These are phyloP conservation scores for Cheumatopsyche charites DNA, from an alignment of 1,140 invertebrate genomes.

Conservation along the genomic window DNA sequence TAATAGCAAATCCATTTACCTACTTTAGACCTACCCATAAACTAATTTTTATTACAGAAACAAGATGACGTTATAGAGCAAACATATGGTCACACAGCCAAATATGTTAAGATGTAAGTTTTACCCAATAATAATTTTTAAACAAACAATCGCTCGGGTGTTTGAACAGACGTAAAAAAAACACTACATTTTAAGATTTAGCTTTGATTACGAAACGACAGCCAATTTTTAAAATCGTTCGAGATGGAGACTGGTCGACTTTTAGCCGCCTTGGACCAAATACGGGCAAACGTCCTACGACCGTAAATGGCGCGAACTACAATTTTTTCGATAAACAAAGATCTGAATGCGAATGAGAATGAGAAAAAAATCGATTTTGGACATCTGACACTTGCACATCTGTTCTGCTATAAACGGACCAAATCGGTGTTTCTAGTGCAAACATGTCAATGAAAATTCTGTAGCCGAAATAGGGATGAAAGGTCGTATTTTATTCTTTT, in stretches of 20 bases:
- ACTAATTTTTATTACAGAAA: no score
- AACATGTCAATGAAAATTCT: no score
- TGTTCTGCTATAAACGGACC: no score
- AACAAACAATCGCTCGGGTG: neutral
- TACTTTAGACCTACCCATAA: no score
- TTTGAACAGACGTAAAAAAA: neutral
- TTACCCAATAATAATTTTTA: neutral
- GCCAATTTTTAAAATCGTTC: neutral
- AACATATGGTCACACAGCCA: no score
- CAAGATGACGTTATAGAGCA: no score
- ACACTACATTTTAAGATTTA: neutral
- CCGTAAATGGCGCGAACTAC: conserved; percentile 24
- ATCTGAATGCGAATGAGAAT: no score
- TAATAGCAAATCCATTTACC: no score
- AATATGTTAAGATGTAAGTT: neutral
- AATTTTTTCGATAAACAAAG: neutral
- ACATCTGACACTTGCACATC: neutral
- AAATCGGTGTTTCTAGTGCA: no score
- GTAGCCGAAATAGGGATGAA: no score
- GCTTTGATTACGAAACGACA: neutral
- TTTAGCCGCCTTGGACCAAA: neutral
- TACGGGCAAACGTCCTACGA: conserved; percentile 23
- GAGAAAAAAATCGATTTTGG: neutral
- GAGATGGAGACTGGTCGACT: neutral
- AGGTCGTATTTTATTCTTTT: no score